A percentile compares a stretch with the other conserved stretches of the same genome.
These are phyloP conservation scores for Gymnoscopelus braueri DNA, from an alignment of 2,797 vertebrate genomes.

Conservation along the genomic window DNA sequence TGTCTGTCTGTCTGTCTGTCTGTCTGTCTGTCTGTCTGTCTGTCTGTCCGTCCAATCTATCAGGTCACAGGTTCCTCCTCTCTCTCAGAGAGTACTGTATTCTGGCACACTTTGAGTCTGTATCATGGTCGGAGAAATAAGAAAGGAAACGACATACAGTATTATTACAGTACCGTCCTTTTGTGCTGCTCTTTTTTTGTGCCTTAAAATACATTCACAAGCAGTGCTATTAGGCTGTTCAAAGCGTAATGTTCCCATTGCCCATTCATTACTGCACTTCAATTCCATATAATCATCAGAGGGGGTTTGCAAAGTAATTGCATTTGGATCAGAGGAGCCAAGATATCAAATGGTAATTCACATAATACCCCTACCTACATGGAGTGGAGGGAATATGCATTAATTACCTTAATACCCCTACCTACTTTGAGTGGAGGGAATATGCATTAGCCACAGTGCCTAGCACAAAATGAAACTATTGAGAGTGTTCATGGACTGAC, in stretches of 20 bases:
- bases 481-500: constrained; percentile 70
- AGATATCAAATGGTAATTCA: constrained; percentile 72
- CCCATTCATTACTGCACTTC: constrained; percentile 54
- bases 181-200: neutral
- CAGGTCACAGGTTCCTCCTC: constrained; percentile 56
- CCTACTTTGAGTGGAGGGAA: constrained; percentile 38
- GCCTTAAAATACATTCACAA: constrained; percentile 1
- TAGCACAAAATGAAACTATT: constrained; percentile 61
- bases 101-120: constrained; percentile 10
- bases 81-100: constrained; percentile 43
- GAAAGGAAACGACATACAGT: neutral
- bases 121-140: constrained; percentile 8
- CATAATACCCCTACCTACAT: constrained; percentile 60
- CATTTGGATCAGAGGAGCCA: constrained; percentile 63
- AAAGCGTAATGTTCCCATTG: constrained; percentile 45
- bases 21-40: neutral
- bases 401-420: constrained; percentile 28
- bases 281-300: constrained; percentile 69
- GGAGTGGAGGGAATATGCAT: constrained; percentile 34
- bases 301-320: constrained; percentile 61
- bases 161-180: constrained; percentile 8
- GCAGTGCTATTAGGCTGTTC: constrained; percentile 39
- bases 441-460: constrained; percentile 37
- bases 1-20: constrained; percentile 12
- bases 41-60: constrained; percentile 66